Conservation (phyloP, 2,888 invertebrate genomes). For the Sialis lutaria region DNA sequence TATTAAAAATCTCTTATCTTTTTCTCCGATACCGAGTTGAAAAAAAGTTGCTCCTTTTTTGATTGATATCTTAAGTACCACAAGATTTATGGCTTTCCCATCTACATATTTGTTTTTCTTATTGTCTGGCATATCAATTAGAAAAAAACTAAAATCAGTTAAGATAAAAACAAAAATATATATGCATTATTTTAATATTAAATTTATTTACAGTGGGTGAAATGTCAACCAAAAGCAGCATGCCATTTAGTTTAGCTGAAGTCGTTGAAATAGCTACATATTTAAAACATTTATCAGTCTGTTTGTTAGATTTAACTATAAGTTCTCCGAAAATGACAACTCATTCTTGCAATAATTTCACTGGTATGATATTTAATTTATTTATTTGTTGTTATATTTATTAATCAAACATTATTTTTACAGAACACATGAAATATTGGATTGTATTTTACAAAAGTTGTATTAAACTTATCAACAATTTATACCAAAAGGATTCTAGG, state of each 20-base stretch:
- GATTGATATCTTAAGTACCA: too few relatives aligned
- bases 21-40: too few relatives aligned
- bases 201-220: constrained; percentile 2
- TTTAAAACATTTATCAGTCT: constrained; percentile 64
- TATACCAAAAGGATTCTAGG: constrained; percentile 5
- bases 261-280: constrained; percentile 53
- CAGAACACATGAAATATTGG: constrained; percentile 5
- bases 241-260: constrained; percentile 59
- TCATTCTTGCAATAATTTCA: not conserved
- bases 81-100: too few relatives aligned
- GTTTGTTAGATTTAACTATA: constrained; percentile 71
- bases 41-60: too few relatives aligned
- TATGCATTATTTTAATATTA: not conserved
- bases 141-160: too few relatives aligned
- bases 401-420: not conserved
- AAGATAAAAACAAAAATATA: not conserved
- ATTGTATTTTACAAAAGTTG: constrained; percentile 4
- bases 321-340: constrained; percentile 23
- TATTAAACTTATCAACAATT: constrained; percentile 5
- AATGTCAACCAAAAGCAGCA: constrained; percentile 16
- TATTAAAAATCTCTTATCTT: too few relatives aligned
- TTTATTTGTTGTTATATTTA: not conserved
- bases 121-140: too few relatives aligned
- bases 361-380: not conserved
- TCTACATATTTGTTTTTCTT: too few relatives aligned